These are phyloP conservation scores for Leptinotarsa texana DNA, from an alignment of 1,140 invertebrate species.

Conservation along the genomic window DNA sequence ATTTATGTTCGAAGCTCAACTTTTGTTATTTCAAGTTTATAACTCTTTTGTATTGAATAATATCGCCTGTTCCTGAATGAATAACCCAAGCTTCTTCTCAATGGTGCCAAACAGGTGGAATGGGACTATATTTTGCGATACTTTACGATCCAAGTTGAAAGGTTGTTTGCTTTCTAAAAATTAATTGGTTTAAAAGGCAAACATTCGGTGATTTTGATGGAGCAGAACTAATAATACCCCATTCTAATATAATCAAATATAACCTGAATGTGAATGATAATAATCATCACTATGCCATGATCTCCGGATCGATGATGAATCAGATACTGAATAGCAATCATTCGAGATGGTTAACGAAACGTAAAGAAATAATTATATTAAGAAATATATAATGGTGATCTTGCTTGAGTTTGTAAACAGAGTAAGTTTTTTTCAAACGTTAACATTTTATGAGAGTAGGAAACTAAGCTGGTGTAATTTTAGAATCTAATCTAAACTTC, in stretches of 20 bases:
- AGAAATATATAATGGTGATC: no score
- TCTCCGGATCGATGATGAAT: no score
- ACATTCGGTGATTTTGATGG: not conserved
- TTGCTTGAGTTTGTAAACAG: no score
- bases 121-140: not conserved
- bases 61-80: not conserved
- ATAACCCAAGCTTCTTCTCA: not conserved
- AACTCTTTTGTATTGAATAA: not conserved
- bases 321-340: no score
- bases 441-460: no score
- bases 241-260: not conserved
- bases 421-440: no score
- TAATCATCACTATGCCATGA: no score
- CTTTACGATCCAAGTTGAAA: not conserved
- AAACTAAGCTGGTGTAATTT: no score
- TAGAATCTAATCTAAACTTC: no score
- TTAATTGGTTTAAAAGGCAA: not conserved
- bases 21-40: not conserved
- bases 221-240: not conserved
- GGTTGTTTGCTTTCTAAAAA: not conserved
- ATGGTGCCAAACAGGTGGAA: not conserved
- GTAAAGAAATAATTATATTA: no score
- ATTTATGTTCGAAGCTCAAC: not conserved
- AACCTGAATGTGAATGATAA: no score
- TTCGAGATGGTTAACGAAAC: no score